These are phyloP conservation scores for Phainopepla nitens DNA, from an alignment of 2,113 vertebrate species.

Conservation along the genomic window DNA sequence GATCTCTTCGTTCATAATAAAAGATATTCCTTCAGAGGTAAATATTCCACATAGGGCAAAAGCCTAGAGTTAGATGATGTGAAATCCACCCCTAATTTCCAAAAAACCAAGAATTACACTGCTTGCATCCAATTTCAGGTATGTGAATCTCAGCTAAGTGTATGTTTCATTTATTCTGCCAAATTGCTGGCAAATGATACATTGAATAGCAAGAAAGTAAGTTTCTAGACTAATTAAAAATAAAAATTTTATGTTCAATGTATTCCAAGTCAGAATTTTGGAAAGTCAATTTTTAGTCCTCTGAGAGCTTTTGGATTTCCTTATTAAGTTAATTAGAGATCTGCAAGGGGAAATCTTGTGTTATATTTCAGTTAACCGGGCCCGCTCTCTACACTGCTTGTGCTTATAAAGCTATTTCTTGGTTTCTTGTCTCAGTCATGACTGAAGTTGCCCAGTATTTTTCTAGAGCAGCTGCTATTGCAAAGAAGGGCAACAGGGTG, in stretches of 20 bases:
- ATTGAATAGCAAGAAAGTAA: neutral
- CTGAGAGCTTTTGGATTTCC: neutral
- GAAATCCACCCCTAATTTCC: neutral
- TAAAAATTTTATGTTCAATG: neutral
- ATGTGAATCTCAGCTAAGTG: neutral
- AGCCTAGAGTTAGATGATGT: neutral
- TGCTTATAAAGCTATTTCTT: neutral
- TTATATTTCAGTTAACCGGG: neutral
- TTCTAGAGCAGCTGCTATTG: neutral
- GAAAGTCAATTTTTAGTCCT: rapidly evolving
- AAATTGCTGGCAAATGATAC: neutral
- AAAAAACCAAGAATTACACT: neutral
- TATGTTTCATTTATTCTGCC: neutral
- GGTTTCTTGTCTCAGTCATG: neutral
- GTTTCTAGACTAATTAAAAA: neutral
- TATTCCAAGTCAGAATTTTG: neutral
- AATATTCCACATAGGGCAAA: neutral
- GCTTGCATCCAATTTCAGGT: neutral
- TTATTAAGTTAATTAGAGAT: neutral
- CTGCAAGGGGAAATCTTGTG: neutral
- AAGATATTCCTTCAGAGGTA: neutral
- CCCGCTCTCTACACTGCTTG: neutral
- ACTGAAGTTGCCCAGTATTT: neutral
- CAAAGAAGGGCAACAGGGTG: neutral
- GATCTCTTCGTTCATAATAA: neutral